These are phyloP conservation scores for Microplitis demolitor DNA, from an alignment of 1,140 invertebrate genomes.

Conservation along the genomic window DNA sequence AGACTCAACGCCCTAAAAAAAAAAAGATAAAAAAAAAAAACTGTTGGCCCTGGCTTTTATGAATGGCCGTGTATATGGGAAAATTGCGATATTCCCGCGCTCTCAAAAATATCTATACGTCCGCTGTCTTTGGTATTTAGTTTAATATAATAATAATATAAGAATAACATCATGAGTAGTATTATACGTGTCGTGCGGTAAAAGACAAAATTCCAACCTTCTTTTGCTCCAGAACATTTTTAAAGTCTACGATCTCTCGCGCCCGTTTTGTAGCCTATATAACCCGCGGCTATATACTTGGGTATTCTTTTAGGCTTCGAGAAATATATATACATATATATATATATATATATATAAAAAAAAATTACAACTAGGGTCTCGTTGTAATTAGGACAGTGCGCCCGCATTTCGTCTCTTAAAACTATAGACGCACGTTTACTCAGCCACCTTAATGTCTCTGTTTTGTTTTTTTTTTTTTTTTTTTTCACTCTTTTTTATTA, in stretches of 20 bases:
- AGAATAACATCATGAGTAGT: no score
- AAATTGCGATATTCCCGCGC: slow-evolving; percentile 41
- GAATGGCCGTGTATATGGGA: slow-evolving; percentile 44
- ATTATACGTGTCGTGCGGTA: no score
- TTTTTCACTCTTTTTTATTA: neutral
- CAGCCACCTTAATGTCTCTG: neutral
- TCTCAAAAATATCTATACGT: slow-evolving; percentile 21
- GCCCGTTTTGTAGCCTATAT: slow-evolving; percentile 36
- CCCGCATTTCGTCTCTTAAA: slow-evolving; percentile 48
- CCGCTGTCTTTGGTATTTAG: neutral
- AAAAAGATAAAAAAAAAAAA: slow-evolving; percentile 17
- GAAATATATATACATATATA: neutral
- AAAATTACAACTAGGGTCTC: slow-evolving; percentile 42
- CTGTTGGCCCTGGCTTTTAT: slow-evolving; percentile 31
- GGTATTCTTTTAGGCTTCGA: slow-evolving; percentile 49
- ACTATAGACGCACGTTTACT: neutral
- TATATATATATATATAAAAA: no score
- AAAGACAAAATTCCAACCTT: slow-evolving; percentile 28
- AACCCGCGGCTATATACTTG: slow-evolving; percentile 56
- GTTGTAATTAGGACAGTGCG: slow-evolving; percentile 62
- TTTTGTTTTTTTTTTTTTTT: neutral
- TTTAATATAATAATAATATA: no score
- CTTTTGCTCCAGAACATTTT: neutral
- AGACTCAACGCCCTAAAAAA: slow-evolving; percentile 30
- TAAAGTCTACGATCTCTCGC: neutral